A percentile compares a stretch with the other conserved stretches of the same genome.
Evolutionary conservation across 2,797 vertebrate species (phyloP).

Genomic region (Eospalax fontanierii): DNA sequence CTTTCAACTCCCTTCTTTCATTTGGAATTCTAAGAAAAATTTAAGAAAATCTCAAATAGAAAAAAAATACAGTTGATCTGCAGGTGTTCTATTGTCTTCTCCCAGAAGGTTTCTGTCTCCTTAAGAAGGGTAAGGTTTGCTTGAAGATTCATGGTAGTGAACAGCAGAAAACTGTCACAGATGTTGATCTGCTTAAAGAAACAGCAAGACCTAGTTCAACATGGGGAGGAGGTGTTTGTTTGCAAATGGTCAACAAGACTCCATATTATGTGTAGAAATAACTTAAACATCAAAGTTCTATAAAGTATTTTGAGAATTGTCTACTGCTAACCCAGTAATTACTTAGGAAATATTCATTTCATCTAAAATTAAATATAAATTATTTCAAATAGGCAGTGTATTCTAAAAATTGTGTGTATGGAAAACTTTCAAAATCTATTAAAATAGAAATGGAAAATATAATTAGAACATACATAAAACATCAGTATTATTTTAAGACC

Average conservation of each 20-base stretch:
- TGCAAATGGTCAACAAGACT: neutral
- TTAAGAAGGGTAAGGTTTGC: neutral
- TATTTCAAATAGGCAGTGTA: neutral
- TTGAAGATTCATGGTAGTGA: neutral
- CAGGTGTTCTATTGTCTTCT: constrained; percentile 14
- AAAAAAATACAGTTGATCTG: neutral
- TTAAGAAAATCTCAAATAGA: neutral
- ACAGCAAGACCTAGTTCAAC: neutral
- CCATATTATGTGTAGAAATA: neutral
- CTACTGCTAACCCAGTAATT: neutral
- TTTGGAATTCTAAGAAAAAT: neutral
- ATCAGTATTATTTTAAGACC: neutral
- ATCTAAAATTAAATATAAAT: neutral
- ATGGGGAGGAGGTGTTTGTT: neutral
- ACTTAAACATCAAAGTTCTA: neutral
- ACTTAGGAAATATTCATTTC: neutral
- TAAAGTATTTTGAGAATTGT: neutral
- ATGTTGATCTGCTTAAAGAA: neutral
- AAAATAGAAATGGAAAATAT: neutral
- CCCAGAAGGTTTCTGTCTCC: neutral
- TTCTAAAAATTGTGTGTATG: neutral
- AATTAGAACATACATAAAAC: neutral
- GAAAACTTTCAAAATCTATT: neutral
- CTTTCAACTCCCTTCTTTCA: neutral
- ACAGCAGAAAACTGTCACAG: neutral